These are phyloP conservation scores for Palloptera scutellata DNA, from an alignment of 2,888 invertebrate genomes.

Conservation along the genomic window DNA sequence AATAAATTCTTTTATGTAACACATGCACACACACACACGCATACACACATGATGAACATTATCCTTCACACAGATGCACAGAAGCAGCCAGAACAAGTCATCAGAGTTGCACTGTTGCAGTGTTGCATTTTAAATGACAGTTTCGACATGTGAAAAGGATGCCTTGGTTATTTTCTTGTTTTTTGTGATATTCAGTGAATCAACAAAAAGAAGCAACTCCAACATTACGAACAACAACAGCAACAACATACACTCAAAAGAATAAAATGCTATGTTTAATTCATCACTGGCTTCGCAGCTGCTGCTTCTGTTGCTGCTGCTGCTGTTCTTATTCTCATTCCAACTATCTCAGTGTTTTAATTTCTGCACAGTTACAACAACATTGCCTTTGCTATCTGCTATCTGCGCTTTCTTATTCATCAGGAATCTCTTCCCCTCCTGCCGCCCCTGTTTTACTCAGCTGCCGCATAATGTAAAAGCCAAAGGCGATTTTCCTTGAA, in stretches of 20 bases:
- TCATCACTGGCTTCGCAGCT: slow-evolving; percentile 40
- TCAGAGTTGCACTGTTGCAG: slow-evolving; percentile 13
- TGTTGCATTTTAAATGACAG: slow-evolving; percentile 30
- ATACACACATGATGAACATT: too few relatives aligned
- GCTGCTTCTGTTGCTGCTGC: slow-evolving; percentile 15
- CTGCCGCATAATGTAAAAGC: slow-evolving; percentile 40
- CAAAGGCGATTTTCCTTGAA: slow-evolving; percentile 41
- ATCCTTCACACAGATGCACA: too few relatives aligned
- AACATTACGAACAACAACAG: slow-evolving; percentile 27
- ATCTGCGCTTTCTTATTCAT: too few relatives aligned
- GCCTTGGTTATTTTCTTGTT: not conserved
- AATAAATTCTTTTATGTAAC: too few relatives aligned
- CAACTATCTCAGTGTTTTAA: slow-evolving; percentile 3
- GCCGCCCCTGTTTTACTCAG: not conserved
- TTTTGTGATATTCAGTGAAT: not conserved
- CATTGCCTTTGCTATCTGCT: not conserved
- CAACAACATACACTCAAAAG: slow-evolving; percentile 36
- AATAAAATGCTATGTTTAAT: slow-evolving; percentile 46
- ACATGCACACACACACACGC: too few relatives aligned
- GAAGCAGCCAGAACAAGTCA: not conserved
- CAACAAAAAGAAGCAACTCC: not conserved
- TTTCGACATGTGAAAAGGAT: slow-evolving; percentile 22
- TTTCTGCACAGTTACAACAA: not conserved
- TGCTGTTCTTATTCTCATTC: slow-evolving; percentile 16
- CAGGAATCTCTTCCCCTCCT: not conserved